phyloP scores from a whole-genome alignment of 37 sponge, comb jelly and placozoan genomes.

The Ianthella basta region DNA sequence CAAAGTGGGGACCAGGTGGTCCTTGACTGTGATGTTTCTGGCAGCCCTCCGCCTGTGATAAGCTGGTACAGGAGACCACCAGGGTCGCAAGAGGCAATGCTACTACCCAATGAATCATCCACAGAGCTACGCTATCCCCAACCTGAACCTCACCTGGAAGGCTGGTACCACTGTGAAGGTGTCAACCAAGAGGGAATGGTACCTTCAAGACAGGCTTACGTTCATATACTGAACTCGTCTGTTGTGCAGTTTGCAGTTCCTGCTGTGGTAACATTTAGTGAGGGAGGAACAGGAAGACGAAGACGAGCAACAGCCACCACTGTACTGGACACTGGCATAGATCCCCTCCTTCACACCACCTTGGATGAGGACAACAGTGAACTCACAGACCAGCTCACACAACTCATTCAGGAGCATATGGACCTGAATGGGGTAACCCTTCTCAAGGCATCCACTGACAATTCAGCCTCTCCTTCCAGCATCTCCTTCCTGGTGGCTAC shows the following conservation, averaged over 20 bases:
- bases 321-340: conserved; percentile 1
- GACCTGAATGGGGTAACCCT: neutral
- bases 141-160: neutral
- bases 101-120: neutral
- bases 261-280: neutral
- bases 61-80: conserved; percentile 10
- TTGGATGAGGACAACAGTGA: conserved; percentile 11
- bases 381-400: neutral
- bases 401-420: neutral
- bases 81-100: neutral
- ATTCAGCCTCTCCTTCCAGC: neutral
- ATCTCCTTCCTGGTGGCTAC: conserved; percentile 13
- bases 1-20: conserved; percentile 1
- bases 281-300: neutral
- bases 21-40: neutral
- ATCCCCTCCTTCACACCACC: neutral
- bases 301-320: neutral
- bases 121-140: neutral
- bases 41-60: neutral
- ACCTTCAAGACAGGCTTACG: neutral
- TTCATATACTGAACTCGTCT: conserved; percentile 12
- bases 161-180: conserved; percentile 17
- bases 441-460: neutral
- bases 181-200: neutral
- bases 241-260: conserved; percentile 12